A percentile compares a stretch with the other conserved stretches of the same genome.
These are phyloP conservation scores for Griposia aprilina DNA, from an alignment of 2,888 invertebrate species.

Conservation along the genomic window DNA sequence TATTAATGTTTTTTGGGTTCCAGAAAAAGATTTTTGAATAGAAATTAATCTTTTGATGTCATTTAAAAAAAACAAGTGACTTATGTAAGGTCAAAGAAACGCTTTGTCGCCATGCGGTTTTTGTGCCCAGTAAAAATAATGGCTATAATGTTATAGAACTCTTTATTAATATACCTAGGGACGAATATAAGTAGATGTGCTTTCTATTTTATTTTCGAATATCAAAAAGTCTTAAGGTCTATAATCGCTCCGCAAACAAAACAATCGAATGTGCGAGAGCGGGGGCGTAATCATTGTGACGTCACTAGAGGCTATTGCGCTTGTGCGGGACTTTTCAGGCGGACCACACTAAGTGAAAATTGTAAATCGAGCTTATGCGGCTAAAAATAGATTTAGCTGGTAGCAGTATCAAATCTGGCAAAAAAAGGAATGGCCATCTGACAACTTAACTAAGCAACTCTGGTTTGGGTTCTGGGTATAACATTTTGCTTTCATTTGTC, in stretches of 20 bases:
- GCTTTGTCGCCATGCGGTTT: conserved; percentile 21
- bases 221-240: conserved; percentile 26
- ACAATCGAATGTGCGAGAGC: conserved; percentile 71
- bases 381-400: neutral
- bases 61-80: neutral
- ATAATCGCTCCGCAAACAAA: conserved; percentile 61
- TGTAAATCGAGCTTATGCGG: neutral
- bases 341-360: conserved; percentile 45
- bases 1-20: too few relatives aligned
- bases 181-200: neutral
- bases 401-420: neutral
- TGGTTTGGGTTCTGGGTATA: too few relatives aligned
- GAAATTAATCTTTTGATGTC: neutral
- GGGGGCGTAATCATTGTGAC: conserved; percentile 70
- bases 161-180: neutral
- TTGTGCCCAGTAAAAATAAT: neutral
- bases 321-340: conserved; percentile 66
- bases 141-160: neutral
- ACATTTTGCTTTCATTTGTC: neutral
- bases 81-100: neutral
- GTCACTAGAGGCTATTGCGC: conserved; percentile 74
- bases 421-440: neutral
- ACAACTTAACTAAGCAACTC: too few relatives aligned
- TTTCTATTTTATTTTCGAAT: neutral
- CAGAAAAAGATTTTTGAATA: too few relatives aligned